Conservation (phyloP, 2,797 vertebrate species). For the Iguana delicatissima region DNA sequence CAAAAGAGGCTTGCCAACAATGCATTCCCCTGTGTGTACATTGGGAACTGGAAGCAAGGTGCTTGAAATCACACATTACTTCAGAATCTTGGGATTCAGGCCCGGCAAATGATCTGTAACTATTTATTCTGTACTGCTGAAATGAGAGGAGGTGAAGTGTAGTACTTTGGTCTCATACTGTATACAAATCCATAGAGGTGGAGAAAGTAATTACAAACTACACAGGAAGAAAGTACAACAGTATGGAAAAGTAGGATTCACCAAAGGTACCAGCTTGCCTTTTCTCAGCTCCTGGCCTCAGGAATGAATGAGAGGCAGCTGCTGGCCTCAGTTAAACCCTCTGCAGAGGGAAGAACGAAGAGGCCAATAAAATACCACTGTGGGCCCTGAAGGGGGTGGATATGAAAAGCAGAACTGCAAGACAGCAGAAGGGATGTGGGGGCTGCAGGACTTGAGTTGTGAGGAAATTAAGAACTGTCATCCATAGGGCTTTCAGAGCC, state of each 20-base stretch:
- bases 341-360: too few relatives aligned
- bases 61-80: constrained; percentile 20
- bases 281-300: too few relatives aligned
- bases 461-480: too few relatives aligned
- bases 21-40: background rate
- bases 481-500: too few relatives aligned
- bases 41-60: constrained; percentile 1
- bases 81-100: constrained; percentile 25
- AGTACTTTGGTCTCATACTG: constrained; percentile 11
- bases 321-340: too few relatives aligned
- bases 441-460: too few relatives aligned
- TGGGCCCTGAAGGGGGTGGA: too few relatives aligned
- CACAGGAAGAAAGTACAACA: background rate
- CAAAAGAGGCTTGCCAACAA: constrained; percentile 33
- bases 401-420: too few relatives aligned
- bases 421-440: too few relatives aligned
- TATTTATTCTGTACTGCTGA: constrained; percentile 39
- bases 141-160: background rate
- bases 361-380: too few relatives aligned
- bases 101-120: constrained; percentile 12
- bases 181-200: background rate
- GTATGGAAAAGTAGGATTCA: background rate
- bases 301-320: too few relatives aligned
- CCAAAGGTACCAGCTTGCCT: too few relatives aligned
- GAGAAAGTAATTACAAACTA: background rate